phyloP scores from a whole-genome alignment of 1,140 invertebrate species.

The Megalonaias nervosa region DNA sequence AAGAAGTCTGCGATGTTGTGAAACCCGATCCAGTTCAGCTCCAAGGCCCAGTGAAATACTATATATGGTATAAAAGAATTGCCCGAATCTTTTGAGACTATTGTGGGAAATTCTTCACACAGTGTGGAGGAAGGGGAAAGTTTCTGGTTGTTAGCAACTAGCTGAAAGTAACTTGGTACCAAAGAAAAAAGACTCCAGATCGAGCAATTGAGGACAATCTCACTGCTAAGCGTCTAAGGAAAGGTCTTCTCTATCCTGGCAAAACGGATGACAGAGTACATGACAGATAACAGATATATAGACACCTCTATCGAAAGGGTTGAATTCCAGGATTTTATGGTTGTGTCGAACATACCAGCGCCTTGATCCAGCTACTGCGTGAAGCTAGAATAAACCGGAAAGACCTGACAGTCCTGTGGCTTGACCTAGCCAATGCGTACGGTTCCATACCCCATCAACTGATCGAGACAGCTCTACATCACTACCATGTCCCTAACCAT shows the following conservation, averaged over 20 bases:
- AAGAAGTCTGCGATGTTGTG: background rate
- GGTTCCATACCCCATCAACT: no score
- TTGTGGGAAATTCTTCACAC: slow-evolving; percentile 4
- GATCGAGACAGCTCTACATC: no score
- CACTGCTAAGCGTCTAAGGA: slow-evolving; percentile 7
- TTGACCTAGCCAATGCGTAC: no score
- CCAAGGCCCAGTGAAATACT: slow-evolving; percentile 10
- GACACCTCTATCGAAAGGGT: slow-evolving; percentile 16
- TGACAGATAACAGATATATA: slow-evolving; percentile 18
- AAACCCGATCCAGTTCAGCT: slow-evolving; percentile 5
- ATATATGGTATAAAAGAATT: slow-evolving; percentile 9
- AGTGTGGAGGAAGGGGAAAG: slow-evolving; percentile 12
- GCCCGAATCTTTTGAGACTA: background rate
- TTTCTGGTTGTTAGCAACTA: background rate
- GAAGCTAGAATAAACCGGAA: no score
- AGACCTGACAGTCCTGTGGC: no score
- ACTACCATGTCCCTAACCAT: no score
- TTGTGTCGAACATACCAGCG: no score
- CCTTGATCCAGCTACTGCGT: no score
- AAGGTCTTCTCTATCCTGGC: slow-evolving; percentile 12
- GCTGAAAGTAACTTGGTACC: slow-evolving; percentile 2
- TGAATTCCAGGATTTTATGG: no score
- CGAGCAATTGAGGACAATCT: slow-evolving; percentile 19
- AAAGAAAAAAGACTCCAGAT: slow-evolving; percentile 9
- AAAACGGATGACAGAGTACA: background rate